Evolutionary conservation across 1,140 invertebrate species (phyloP), one percentile per base, ranked within the genome.

Genomic region (Dufourea novaeangliae): DNA sequence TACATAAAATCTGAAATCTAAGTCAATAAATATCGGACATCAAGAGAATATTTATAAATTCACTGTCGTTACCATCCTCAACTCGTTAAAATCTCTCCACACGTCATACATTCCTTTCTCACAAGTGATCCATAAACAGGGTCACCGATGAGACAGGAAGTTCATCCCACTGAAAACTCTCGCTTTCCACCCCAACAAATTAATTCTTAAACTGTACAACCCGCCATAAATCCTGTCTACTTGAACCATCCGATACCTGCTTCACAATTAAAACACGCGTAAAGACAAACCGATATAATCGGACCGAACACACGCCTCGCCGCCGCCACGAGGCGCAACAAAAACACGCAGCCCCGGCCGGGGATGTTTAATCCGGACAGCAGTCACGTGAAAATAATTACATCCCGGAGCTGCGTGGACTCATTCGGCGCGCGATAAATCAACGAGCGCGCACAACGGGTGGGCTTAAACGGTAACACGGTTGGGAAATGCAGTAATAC

Each of bases 341-440:
- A 68, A 68, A 68, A 67, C 63, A 50, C 41, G 32, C n/a, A n/a
- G n/a, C 25, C 32, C 39, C 14, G 37, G 22, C 54, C 27, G 27
- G 39, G 2, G n/a, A 17, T 54, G 66, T 76, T 76, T 76, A 69
- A 76, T 76, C 73, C 64, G 32, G 54, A 59, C 66, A 69, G 54
- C 41, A 41, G 64, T 69, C 73, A 59, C 66, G 73, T 69, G 73
- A 76, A 76, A 76, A 76, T 76, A 76, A 76, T 76, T 76, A 68
- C 73, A 57, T 11, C 20, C 54, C 39, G 20, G 59, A 68, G 73
- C 54, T 76, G 54, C 73, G 73, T 69, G 41, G n/a, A 66, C 66
- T 69, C 52, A 66, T 76, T 69, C 39, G 20, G 29, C 66, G 64
- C 11, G 66, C 39, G 17, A 76, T 76, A 76, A 76, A 76, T 76